A percentile compares a stretch with the other conserved stretches of the same genome.
Conservation (phyloP, 2,888 invertebrate species). For the Limnephilus marmoratus region DNA sequence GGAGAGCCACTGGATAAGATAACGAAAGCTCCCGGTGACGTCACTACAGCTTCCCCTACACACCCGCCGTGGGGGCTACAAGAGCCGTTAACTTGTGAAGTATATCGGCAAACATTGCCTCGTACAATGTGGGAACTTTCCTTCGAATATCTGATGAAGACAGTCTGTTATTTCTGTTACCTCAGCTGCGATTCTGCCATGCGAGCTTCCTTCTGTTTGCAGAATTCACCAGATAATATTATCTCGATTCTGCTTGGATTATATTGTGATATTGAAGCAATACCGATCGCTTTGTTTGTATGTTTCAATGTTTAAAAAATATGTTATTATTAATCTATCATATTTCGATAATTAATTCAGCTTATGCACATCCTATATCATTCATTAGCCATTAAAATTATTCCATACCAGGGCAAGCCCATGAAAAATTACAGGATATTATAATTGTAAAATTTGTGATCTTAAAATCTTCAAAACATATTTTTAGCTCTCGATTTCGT, state of each 20-base stretch:
- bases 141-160: slow-evolving; percentile 11
- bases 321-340: too few relatives aligned
- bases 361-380: neutral
- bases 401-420: too few relatives aligned
- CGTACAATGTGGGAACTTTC: neutral
- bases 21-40: neutral
- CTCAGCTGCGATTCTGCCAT: neutral
- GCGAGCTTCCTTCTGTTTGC: neutral
- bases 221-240: neutral
- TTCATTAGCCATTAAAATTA: too few relatives aligned
- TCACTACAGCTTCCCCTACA: neutral
- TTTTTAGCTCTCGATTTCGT: too few relatives aligned
- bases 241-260: neutral
- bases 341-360: neutral
- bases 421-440: too few relatives aligned
- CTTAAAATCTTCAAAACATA: too few relatives aligned
- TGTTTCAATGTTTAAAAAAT: neutral
- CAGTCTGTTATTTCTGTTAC: slow-evolving; percentile 9
- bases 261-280: neutral
- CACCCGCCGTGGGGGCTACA: neutral
- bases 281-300: neutral
- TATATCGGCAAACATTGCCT: slow-evolving; percentile 26
- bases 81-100: slow-evolving; percentile 32
- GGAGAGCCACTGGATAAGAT: neutral
- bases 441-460: too few relatives aligned